Evolutionary conservation across 2,113 vertebrate species (phyloP).

Genomic region (Pelmatolapia mariae): DNA sequence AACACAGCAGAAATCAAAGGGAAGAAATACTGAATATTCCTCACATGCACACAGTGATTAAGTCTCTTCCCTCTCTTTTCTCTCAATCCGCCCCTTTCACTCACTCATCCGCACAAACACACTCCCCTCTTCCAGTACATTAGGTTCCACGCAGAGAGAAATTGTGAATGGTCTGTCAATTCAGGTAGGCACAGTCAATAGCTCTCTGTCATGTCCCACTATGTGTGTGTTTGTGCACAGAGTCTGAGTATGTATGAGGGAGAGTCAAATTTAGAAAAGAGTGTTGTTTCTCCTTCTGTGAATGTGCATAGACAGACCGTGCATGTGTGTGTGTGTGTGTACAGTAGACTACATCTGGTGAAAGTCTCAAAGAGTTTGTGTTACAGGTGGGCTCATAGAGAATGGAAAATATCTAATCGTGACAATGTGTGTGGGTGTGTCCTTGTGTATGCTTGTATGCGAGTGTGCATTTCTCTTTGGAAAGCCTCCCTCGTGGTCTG

Average conservation of each 20-base stretch:
- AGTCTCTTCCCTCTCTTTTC: neutral
- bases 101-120: slow-evolving; percentile 12
- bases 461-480: neutral
- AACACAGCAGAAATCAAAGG: neutral
- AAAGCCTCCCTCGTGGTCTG: neutral
- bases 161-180: slow-evolving; percentile 47
- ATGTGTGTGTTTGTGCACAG: neutral
- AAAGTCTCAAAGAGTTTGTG: slow-evolving; percentile 9
- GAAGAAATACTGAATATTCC: slow-evolving; percentile 1
- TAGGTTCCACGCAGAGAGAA: slow-evolving; percentile 43
- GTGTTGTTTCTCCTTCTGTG: neutral
- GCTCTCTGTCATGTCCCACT: slow-evolving; percentile 36
- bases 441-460: neutral
- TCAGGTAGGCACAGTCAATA: slow-evolving; percentile 33
- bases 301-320: neutral
- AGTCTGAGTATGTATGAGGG: neutral
- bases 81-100: neutral
- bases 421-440: neutral
- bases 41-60: neutral
- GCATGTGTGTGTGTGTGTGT: neutral
- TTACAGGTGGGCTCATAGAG: neutral
- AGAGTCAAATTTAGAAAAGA: neutral
- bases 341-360: neutral
- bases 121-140: slow-evolving; percentile 40
- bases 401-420: neutral